Base-by-base conservation (phyloP, 2,888 invertebrate species). In the Brenthis daphne region DNA sequence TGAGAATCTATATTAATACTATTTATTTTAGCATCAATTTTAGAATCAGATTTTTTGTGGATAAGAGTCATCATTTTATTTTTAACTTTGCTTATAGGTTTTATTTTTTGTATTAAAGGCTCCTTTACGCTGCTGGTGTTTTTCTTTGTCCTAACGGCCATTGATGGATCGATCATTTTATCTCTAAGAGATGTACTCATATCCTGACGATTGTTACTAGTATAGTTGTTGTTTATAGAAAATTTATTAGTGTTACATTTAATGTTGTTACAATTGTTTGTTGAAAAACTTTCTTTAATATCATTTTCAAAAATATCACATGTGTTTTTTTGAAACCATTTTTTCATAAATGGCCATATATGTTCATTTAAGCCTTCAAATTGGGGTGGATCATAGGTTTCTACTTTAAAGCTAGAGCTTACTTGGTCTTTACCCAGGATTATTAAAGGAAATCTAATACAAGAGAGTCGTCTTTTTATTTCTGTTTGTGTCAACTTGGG, bases 281-380 rank as follows among this genome's bases (percentile, higher is more conserved):
- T 14, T 43, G 4, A 1, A 55, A 29, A 57, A 5, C 0, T 5
- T 13, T 20, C 43, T 37, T 43, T 54, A 24, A 29, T 61, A 53
- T n/a, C 6, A 37, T 57, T 65, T 51, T 43, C 55, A 65, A 24
- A 67, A 4, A 37, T 58, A 69, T 65, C 74, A 71, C 33, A 69
- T 48, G 70, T n/a, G n/a, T 58, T 51, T 48, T 67, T 65, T 55
- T 65, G 24, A 37, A 54, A 51, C 90, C 91, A 90, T 29, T 81
- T 77, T 20, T 75, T 54, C 91, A 91, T 91, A 76, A 85, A 91
- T 24, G 90, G 91, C 90, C 90, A 90, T 64, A 89, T 81, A 20
- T 85, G 82, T 69, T 85, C 73, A 58, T 86, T 80, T 74, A 89
- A 77, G 3, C 87, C 88, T 58, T 78, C 58, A 69, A 89, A 89